These are phyloP conservation scores for Silurus lanzhouensis DNA, from an alignment of 2,797 vertebrate species.

Conservation along the genomic window DNA sequence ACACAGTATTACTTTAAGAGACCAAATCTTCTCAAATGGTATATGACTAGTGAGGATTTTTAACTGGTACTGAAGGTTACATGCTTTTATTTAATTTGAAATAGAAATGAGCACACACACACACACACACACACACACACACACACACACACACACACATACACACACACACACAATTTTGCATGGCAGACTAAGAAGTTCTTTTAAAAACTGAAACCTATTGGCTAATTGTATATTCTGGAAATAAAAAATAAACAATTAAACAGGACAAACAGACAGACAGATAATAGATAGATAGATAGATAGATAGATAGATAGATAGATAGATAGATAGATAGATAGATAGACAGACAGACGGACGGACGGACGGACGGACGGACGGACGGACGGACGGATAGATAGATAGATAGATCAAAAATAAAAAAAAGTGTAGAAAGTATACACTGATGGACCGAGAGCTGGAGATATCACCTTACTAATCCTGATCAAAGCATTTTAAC, in stretches of 20 bases:
- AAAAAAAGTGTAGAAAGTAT: no score
- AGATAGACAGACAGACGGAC: background rate
- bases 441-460: no score
- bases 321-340: background rate
- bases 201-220: no score
- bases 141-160: slow-evolving; percentile 6
- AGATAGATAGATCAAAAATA: no score
- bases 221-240: no score
- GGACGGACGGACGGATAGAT: no score
- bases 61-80: background rate
- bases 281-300: no score
- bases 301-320: no score
- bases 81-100: background rate
- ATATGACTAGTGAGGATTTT: background rate
- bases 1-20: background rate
- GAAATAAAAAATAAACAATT: no score
- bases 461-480: background rate
- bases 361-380: no score
- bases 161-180: background rate
- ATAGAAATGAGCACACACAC: background rate
- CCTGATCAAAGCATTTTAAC: background rate
- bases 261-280: no score
- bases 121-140: slow-evolving; percentile 14
- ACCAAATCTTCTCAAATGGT: background rate
- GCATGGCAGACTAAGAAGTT: background rate